Evolutionary conservation across 2,797 vertebrate genomes (phyloP).

Genomic region (Zonotrichia albicollis): DNA sequence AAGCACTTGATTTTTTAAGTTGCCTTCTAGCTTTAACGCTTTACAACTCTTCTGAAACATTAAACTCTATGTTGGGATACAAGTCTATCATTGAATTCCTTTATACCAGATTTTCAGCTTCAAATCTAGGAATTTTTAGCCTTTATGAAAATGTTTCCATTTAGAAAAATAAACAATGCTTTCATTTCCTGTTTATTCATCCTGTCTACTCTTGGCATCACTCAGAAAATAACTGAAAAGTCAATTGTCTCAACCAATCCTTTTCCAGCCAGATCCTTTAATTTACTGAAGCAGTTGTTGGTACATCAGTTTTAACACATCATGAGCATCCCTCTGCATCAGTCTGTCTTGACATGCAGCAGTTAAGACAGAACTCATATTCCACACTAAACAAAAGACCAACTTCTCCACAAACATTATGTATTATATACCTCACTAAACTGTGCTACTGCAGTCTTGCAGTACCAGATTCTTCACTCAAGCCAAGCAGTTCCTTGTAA

Average conservation of each 20-base stretch:
- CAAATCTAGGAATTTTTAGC: background rate
- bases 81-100: background rate
- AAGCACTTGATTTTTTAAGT: background rate
- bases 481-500: background rate
- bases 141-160: background rate
- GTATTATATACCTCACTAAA: background rate
- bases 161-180: background rate
- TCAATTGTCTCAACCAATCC: background rate
- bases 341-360: background rate
- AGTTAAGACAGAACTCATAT: background rate
- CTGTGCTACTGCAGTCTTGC: background rate
- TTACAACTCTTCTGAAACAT: background rate
- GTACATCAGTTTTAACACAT: background rate
- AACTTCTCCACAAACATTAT: background rate
- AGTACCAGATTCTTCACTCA: background rate
- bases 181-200: background rate
- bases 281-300: background rate
- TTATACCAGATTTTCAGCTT: background rate
- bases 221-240: background rate
- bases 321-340: accelerated
- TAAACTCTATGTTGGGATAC: background rate
- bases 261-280: background rate
- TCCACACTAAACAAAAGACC: background rate
- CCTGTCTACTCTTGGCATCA: background rate
- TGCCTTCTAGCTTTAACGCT: background rate